These are phyloP conservation scores for Enteromius paludinosus DNA, from an alignment of 2,797 vertebrate genomes.

Conservation along the genomic window DNA sequence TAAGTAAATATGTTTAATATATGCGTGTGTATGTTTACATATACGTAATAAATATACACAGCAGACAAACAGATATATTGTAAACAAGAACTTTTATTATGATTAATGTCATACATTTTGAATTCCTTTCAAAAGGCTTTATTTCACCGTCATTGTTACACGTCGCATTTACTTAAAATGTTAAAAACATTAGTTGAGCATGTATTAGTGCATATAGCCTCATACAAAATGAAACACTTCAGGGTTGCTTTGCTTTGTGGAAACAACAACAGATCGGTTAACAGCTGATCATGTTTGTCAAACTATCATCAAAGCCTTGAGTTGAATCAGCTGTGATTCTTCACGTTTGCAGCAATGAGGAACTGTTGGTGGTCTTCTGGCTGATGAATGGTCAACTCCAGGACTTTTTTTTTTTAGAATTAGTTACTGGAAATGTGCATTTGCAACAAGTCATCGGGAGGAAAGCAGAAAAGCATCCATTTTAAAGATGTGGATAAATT, in stretches of 20 bases:
- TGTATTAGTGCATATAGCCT: not conserved
- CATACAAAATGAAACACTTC: not conserved
- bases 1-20: too few species aligned
- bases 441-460: not conserved
- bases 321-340: constrained; percentile 16
- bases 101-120: not conserved
- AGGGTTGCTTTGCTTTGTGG: not conserved
- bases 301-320: not conserved
- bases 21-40: too few species aligned
- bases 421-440: not conserved
- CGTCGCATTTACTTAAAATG: not conserved
- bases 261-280: not conserved
- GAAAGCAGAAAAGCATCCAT: not conserved
- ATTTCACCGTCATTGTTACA: not conserved
- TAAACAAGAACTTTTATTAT: too few species aligned
- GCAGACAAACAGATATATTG: too few species aligned
- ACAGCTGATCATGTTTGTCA: constrained; percentile 22
- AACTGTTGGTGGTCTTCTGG: not conserved
- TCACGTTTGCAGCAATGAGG: not conserved
- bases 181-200: not conserved
- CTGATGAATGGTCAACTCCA: not conserved
- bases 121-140: not conserved
- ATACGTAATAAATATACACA: too few species aligned
- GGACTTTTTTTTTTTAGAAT: not conserved
- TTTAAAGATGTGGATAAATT: not conserved